phyloP scores from a whole-genome alignment of 1,140 invertebrate genomes.

The Bombus haemorrhoidalis region DNA sequence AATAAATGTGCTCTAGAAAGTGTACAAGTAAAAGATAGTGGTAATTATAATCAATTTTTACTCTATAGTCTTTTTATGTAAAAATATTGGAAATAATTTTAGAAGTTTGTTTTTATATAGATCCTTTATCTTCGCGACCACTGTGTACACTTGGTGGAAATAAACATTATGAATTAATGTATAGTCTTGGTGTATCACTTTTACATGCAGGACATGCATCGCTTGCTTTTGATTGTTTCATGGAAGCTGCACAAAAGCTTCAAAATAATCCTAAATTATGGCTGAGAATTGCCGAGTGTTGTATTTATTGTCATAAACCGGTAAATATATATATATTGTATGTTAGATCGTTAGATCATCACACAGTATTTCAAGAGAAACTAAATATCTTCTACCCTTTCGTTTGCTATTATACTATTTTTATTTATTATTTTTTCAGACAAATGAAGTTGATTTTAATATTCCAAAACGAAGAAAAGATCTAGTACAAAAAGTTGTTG shows the following conservation, averaged over 20 bases:
- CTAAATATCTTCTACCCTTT: neutral
- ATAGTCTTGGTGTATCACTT: conserved; percentile 94
- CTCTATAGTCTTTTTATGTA: conserved; percentile 1
- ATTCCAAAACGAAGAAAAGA: conserved; percentile 85
- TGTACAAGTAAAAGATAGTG: conserved; percentile 77
- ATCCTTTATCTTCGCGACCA: conserved; percentile 82
- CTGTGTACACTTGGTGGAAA: conserved; percentile 85
- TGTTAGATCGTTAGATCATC: neutral
- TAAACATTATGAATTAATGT: conserved; percentile 92
- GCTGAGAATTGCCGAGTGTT: conserved; percentile 96
- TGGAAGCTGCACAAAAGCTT: conserved; percentile 93
- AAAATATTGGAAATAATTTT: conserved; percentile 18
- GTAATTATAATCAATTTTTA: conserved; percentile 63
- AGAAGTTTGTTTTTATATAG: conserved; percentile 66
- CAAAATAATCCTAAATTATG: conserved; percentile 95
- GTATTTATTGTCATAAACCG: conserved; percentile 88
- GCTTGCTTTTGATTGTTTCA: conserved; percentile 95
- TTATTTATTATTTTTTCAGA: conserved; percentile 78
- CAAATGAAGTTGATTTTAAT: conserved; percentile 87
- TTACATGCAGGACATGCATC: conserved; percentile 90
- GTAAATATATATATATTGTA: conserved; percentile 77
- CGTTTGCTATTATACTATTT: neutral
- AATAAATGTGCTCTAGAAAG: conserved; percentile 86
- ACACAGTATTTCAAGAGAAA: conserved; percentile 1
- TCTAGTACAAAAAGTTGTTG: conserved; percentile 85